Conservation (phyloP, 2,113 vertebrate genomes). For the Alligator mississippiensis region DNA sequence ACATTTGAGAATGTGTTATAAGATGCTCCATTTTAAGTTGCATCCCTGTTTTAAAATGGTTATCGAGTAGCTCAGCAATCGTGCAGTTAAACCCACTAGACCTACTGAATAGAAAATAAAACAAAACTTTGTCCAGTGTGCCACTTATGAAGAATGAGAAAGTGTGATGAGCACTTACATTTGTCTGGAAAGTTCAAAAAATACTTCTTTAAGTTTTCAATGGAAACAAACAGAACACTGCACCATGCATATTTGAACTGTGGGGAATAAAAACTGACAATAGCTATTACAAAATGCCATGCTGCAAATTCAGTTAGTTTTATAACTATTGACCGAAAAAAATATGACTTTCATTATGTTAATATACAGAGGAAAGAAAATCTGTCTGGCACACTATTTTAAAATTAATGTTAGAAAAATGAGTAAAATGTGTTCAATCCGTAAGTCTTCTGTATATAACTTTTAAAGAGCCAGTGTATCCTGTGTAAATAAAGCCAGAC, state of each 20-base stretch:
- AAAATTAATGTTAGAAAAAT: background rate
- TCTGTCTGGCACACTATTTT: background rate
- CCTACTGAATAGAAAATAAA: constrained; percentile 21
- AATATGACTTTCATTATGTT: background rate
- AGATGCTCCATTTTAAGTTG: background rate
- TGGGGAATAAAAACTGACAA: background rate
- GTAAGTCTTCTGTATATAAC: background rate
- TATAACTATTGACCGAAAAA: background rate
- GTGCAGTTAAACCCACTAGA: constrained; percentile 13
- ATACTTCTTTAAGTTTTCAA: background rate
- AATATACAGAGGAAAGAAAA: background rate
- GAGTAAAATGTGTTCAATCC: background rate
- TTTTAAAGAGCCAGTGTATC: background rate
- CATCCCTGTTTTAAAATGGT: constrained; percentile 8
- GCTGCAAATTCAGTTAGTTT: background rate
- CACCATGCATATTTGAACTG: background rate
- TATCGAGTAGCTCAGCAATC: background rate
- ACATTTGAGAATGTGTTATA: background rate
- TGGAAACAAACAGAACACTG: background rate
- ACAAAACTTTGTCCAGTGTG: background rate
- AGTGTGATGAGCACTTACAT: background rate
- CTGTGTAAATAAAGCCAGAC: background rate
- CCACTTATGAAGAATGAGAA: background rate
- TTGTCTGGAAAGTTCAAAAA: background rate
- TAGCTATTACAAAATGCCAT: background rate